Evolutionary conservation across 2,797 vertebrate species (phyloP).

Genomic region (Microchirus variegatus): DNA sequence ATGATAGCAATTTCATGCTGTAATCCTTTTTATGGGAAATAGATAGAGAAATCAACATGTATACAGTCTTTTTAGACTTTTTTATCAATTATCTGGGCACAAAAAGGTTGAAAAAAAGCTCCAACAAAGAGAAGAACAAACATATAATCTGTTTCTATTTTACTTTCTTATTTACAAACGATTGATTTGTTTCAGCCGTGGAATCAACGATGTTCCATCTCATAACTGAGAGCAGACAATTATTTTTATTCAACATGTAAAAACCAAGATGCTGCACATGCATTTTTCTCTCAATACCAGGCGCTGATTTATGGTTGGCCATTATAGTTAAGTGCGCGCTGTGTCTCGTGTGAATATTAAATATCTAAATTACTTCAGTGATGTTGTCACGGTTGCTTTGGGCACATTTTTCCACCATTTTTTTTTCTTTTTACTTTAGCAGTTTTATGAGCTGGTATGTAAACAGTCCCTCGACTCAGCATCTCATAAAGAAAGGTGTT

Average conservation of each 20-base stretch:
- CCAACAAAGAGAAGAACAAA: constrained; percentile 3
- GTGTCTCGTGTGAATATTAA: constrained; percentile 28
- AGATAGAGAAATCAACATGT: too few species aligned
- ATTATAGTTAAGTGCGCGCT: constrained; percentile 4
- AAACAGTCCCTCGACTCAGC: constrained; percentile 31
- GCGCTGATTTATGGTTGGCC: constrained; percentile 7
- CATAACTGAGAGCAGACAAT: constrained; percentile 11
- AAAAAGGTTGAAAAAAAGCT: too few species aligned
- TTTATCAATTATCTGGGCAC: too few species aligned
- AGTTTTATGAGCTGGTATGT: constrained; percentile 39
- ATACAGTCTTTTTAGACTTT: too few species aligned
- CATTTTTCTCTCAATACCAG: constrained; percentile 16
- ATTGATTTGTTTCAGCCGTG: constrained; percentile 3
- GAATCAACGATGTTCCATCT: constrained; percentile 5
- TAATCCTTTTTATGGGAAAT: too few species aligned
- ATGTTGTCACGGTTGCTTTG: constrained; percentile 23
- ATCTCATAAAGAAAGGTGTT: constrained; percentile 33
- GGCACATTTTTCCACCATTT: constrained; percentile 31
- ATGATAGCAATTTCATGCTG: too few species aligned
- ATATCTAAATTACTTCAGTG: constrained; percentile 17
- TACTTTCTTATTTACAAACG: too few species aligned
- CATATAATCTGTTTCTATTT: constrained; percentile 7
- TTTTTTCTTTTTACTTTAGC: constrained; percentile 36
- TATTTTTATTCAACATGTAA: constrained; percentile 6
- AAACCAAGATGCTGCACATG: constrained; percentile 23